Percentiles rank a stretch among this genome's conserved stretches.
phyloP scores from a whole-genome alignment of 2,888 invertebrate genomes.

The Boloria euphrosyne region DNA sequence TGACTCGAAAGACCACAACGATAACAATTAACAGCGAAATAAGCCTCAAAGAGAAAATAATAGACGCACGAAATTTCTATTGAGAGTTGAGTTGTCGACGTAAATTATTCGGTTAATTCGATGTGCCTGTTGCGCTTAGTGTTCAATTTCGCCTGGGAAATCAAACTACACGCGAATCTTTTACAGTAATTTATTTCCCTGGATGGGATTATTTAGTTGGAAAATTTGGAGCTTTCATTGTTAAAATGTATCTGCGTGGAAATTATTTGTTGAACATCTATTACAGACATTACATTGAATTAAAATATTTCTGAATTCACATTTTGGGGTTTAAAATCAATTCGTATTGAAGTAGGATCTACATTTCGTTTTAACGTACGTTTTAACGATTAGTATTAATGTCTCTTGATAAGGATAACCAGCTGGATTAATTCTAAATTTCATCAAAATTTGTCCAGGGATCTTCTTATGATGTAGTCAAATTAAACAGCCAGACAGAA shows the following conservation, averaged over 20 bases:
- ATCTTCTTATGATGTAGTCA: too few species aligned
- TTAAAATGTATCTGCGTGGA: constrained; percentile 4
- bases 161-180: constrained; percentile 34
- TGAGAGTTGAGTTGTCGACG: constrained; percentile 23
- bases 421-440: too few species aligned
- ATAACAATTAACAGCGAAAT: constrained; percentile 32
- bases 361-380: too few species aligned
- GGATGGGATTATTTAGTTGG: constrained; percentile 20
- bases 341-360: too few species aligned
- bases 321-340: too few species aligned
- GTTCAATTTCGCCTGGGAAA: constrained; percentile 39
- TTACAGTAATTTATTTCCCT: constrained; percentile 23
- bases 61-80: constrained; percentile 31
- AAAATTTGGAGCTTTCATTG: constrained; percentile 7
- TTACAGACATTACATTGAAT: not conserved
- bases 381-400: too few species aligned
- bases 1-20: constrained; percentile 20
- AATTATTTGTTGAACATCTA: constrained; percentile 1
- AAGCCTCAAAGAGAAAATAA: constrained; percentile 31
- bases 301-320: too few species aligned
- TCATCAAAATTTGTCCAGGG: too few species aligned
- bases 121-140: constrained; percentile 37
- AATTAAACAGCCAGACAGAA: too few species aligned
- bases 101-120: constrained; percentile 37
- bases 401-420: too few species aligned